Conservation (phyloP, 23 tunicate species). For the Halocynthia aurantium region DNA sequence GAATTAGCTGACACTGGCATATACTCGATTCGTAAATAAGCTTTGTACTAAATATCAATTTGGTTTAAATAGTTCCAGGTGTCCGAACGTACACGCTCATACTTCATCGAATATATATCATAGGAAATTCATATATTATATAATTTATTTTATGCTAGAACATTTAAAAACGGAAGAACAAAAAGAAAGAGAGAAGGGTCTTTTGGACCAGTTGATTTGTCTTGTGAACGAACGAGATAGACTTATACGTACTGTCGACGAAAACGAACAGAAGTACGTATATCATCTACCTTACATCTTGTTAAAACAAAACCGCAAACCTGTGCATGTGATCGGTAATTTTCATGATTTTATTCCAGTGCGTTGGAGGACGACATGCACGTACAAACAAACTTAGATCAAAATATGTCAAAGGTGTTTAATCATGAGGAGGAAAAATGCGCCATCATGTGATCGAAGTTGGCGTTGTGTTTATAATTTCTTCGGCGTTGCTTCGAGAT, state of each 20-base stretch:
- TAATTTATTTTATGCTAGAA: constrained; percentile 25
- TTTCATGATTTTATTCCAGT: constrained; percentile 16
- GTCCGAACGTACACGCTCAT: too few relatives aligned
- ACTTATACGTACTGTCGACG: constrained; percentile 46
- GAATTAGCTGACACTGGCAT: too few relatives aligned
- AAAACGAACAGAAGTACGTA: constrained; percentile 81
- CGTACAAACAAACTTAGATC: constrained; percentile 60
- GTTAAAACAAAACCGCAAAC: not conserved
- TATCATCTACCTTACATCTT: not conserved
- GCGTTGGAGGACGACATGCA: constrained; percentile 83
- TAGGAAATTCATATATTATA: not conserved
- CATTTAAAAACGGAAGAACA: constrained; percentile 58
- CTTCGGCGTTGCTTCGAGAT: not conserved
- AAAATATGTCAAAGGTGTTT: constrained; percentile 55
- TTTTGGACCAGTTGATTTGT: constrained; percentile 57
- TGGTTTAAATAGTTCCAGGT: too few relatives aligned
- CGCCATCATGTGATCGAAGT: constrained; percentile 46
- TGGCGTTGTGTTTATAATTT: not conserved
- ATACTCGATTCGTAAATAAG: too few relatives aligned
- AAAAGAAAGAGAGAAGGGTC: constrained; percentile 41
- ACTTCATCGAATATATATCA: too few relatives aligned
- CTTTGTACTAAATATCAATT: too few relatives aligned
- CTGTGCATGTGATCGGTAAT: not conserved
- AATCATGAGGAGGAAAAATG: constrained; percentile 73
- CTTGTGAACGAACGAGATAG: constrained; percentile 68